Conservation (phyloP, 35 echinoderm and acorn worm genomes). For the Ophioderma brevispina region DNA sequence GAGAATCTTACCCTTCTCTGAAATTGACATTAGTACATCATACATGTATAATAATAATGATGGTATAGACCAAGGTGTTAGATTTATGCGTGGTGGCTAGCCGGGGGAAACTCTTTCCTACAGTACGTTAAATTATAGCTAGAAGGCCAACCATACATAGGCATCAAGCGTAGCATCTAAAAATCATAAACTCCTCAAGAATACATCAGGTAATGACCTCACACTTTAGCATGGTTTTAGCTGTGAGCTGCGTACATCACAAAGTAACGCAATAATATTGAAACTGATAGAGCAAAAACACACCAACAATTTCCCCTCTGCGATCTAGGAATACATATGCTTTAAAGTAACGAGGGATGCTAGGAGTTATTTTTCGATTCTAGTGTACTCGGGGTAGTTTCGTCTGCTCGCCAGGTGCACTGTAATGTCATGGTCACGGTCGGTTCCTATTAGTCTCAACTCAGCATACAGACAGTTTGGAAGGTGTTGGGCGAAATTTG, state of each 20-base stretch:
- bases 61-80: neutral
- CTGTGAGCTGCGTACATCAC: neutral
- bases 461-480: neutral
- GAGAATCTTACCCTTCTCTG: no score
- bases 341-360: neutral
- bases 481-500: neutral
- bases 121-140: neutral
- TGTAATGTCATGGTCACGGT: neutral
- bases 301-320: neutral
- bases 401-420: neutral
- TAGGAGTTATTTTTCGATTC: neutral
- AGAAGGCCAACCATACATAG: neutral
- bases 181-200: neutral
- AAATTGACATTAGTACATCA: no score
- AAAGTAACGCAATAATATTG: slow-evolving; percentile 1
- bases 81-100: neutral
- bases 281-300: slow-evolving; percentile 6
- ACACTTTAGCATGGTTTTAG: neutral
- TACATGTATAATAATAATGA: neutral
- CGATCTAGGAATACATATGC: neutral
- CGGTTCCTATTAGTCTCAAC: neutral
- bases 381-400: neutral
- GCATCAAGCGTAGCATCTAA: slow-evolving; percentile 1
- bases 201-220: neutral
- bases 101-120: neutral